phyloP scores from a whole-genome alignment of 2,113 vertebrate genomes.

The Cygnus buccinator region DNA sequence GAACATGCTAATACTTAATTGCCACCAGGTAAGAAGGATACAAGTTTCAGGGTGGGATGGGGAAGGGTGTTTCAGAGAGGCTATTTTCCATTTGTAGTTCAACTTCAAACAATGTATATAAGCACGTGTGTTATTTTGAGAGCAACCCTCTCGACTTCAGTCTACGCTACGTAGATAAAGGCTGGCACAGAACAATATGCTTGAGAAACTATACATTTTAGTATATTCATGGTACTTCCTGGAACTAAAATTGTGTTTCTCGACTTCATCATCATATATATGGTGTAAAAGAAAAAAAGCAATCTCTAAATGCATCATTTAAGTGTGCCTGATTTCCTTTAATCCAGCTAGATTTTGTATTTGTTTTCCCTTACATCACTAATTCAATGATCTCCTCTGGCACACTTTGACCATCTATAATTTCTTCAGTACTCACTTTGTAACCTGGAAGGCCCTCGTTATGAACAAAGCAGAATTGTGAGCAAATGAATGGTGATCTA shows the following conservation, averaged over 20 bases:
- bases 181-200: not conserved
- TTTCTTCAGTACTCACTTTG: not conserved
- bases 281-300: not conserved
- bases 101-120: not conserved
- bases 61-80: not conserved
- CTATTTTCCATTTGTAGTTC: not conserved
- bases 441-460: not conserved
- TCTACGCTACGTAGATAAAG: not conserved
- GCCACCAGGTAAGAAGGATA: not conserved
- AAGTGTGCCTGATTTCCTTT: not conserved
- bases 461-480: not conserved
- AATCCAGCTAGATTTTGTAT: constrained; percentile 1
- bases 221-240: not conserved
- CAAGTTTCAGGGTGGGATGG: not conserved
- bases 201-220: not conserved
- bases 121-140: not conserved
- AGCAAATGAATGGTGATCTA: not conserved
- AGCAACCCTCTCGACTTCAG: not conserved
- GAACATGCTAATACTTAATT: fast-evolving
- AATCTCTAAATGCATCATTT: not conserved
- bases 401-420: not conserved
- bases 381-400: not conserved
- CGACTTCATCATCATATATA: not conserved
- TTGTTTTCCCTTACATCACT: not conserved
- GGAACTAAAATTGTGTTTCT: not conserved